A percentile compares a stretch with the other conserved stretches of the same genome.
These are phyloP conservation scores for Phragmatobia fuliginosa DNA, from an alignment of 2,888 invertebrate species.

Conservation along the genomic window DNA sequence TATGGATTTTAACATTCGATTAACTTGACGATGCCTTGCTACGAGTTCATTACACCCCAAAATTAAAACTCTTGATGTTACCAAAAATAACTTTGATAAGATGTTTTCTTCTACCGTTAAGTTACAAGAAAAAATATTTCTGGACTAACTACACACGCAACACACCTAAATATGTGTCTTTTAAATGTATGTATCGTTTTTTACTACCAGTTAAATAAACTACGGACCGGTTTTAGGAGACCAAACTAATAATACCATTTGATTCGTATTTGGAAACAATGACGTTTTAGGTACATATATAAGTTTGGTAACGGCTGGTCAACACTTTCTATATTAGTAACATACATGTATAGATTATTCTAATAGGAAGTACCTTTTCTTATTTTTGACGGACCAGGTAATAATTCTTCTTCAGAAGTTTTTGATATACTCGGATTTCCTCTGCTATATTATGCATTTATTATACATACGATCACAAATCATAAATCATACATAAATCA, in stretches of 20 bases:
- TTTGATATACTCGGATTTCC: no score
- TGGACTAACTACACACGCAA: not conserved
- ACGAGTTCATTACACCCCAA: not conserved
- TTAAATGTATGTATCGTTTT: conserved; percentile 20
- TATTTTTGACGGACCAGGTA: not conserved
- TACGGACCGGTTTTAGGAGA: conserved; percentile 18
- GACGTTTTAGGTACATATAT: conserved; percentile 1
- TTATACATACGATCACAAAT: no score
- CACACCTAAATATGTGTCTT: conserved; percentile 7
- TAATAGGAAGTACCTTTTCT: not conserved
- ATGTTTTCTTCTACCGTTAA: not conserved
- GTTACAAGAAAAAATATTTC: not conserved
- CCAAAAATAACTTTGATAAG: not conserved
- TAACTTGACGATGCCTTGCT: not conserved
- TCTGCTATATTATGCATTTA: no score
- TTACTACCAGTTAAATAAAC: conserved; percentile 20
- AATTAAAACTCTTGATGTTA: no score
- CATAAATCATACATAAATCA: no score
- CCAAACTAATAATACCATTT: conserved; percentile 15
- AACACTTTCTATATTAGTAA: conserved; percentile 2
- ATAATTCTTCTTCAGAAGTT: no score
- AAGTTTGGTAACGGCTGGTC: conserved; percentile 3
- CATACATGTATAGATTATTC: not conserved
- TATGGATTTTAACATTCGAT: not conserved
- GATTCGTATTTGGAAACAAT: conserved; percentile 19